These are phyloP conservation scores for Thalassophryne amazonica DNA, from an alignment of 2,797 vertebrate species.

Conservation along the genomic window DNA sequence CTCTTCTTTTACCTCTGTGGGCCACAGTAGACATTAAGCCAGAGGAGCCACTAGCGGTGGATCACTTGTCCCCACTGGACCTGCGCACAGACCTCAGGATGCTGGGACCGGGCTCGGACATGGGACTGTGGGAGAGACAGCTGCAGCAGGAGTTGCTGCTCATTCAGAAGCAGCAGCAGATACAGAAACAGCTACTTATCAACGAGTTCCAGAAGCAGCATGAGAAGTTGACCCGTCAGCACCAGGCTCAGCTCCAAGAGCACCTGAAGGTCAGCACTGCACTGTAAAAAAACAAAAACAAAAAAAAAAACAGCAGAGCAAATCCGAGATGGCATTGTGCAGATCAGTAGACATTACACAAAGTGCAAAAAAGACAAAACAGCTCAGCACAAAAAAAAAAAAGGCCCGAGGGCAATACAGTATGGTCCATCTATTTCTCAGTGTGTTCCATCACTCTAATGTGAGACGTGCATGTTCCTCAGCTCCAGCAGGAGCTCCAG, in stretches of 20 bases:
- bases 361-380: slow-evolving; percentile 10
- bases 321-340: slow-evolving; percentile 36
- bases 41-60: slow-evolving; percentile 84
- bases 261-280: slow-evolving; percentile 91
- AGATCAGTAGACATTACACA: slow-evolving; percentile 38
- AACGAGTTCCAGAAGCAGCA: slow-evolving; percentile 99
- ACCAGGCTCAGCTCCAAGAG: slow-evolving; percentile 98
- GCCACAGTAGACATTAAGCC: slow-evolving; percentile 89
- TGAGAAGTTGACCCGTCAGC: slow-evolving; percentile 95
- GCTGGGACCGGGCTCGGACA: slow-evolving; percentile 90
- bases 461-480: slow-evolving; percentile 39
- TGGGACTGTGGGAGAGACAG: slow-evolving; percentile 91
- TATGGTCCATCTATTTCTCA: slow-evolving; percentile 22
- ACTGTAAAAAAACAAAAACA: slow-evolving; percentile 27
- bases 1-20: slow-evolving; percentile 3
- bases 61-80: slow-evolving; percentile 89
- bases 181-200: slow-evolving; percentile 97
- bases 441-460: slow-evolving; percentile 31
- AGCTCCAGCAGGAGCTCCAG: slow-evolving; percentile 99
- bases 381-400: slow-evolving; percentile 29
- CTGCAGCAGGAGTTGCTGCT: slow-evolving; percentile 95
- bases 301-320: slow-evolving; percentile 24
- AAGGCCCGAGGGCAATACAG: slow-evolving; percentile 1
- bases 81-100: slow-evolving; percentile 93
- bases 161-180: slow-evolving; percentile 98